Evolutionary conservation across 2,888 invertebrate species (phyloP).

Genomic region (Platycheirus albimanus): DNA sequence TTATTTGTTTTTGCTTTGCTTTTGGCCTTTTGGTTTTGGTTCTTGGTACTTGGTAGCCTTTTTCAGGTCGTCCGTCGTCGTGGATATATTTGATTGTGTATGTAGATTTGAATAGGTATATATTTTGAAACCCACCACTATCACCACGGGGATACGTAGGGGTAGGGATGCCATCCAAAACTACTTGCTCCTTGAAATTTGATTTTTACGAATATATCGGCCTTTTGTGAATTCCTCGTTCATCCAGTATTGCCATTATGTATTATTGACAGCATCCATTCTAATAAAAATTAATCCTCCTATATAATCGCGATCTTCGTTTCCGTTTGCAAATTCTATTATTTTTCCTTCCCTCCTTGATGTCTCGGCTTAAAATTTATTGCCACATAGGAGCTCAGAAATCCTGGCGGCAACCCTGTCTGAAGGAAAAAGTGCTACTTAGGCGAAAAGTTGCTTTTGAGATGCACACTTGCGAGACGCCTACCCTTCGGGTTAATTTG

Average conservation of each 20-base stretch:
- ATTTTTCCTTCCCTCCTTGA: too few species aligned
- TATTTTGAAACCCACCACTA: conserved; percentile 8
- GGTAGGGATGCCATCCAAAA: conserved; percentile 3
- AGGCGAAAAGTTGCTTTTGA: conserved; percentile 55
- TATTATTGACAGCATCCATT: too few species aligned
- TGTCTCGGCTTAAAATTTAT: too few species aligned
- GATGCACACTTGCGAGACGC: conserved; percentile 48
- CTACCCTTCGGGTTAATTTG: conserved; percentile 58
- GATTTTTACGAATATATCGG: too few species aligned
- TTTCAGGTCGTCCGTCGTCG: conserved; percentile 41
- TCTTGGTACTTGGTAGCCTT: conserved; percentile 66
- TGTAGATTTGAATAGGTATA: neutral
- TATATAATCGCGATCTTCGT: too few species aligned
- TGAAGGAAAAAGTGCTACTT: conserved; percentile 67
- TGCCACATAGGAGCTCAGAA: too few species aligned
- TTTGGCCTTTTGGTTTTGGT: too few species aligned
- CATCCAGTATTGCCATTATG: too few species aligned
- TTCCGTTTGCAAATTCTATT: too few species aligned
- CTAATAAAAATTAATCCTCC: too few species aligned
- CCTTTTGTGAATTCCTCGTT: too few species aligned
- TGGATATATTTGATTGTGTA: conserved; percentile 14
- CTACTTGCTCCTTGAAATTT: neutral
- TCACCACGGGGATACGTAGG: conserved; percentile 21
- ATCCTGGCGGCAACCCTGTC: neutral
- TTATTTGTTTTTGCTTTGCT: conserved; percentile 30